A percentile compares a stretch with the other conserved stretches of the same genome.
Conservation (phyloP, 53 echinoderm and acorn worm genomes). For the Luidia sarsii region DNA sequence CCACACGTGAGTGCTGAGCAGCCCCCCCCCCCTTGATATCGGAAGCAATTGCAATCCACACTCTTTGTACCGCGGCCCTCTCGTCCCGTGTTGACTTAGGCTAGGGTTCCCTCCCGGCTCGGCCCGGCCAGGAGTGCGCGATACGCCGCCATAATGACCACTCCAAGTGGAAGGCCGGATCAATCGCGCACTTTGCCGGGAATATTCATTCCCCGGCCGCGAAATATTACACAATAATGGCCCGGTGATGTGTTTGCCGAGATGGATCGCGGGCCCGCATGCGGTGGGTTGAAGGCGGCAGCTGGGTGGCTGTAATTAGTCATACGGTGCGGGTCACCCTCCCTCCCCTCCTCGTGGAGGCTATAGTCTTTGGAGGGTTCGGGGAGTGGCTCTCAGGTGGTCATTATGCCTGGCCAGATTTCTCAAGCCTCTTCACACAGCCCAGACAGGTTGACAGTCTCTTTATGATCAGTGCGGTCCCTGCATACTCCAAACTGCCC, state of each 20-base stretch:
- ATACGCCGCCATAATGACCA: conserved; percentile 58
- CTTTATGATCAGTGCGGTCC: too few relatives aligned
- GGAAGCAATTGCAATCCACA: conserved; percentile 58
- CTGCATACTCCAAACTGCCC: too few relatives aligned
- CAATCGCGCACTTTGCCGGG: conserved; percentile 47
- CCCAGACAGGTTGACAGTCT: too few relatives aligned
- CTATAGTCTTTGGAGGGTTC: too few relatives aligned
- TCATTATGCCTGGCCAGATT: too few relatives aligned
- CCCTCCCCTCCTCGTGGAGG: background rate
- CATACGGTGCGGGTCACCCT: background rate
- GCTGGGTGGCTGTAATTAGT: background rate
- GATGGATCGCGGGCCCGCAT: conserved; percentile 16
- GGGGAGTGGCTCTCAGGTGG: too few relatives aligned
- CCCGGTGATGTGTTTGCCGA: conserved; percentile 17
- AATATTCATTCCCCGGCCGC: conserved; percentile 8
- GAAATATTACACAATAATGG: conserved; percentile 50
- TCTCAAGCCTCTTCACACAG: too few relatives aligned
- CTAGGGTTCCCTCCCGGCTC: conserved; percentile 51
- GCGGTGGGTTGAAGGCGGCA: background rate
- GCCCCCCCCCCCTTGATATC: conserved; percentile 14
- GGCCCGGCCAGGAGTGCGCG: conserved; percentile 33
- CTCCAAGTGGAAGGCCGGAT: conserved; percentile 52
- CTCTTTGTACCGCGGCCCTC: conserved; percentile 47
- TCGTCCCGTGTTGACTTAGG: conserved; percentile 52
- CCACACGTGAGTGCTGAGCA: too few relatives aligned